Base-by-base conservation (phyloP, 2,797 vertebrate species). In the Prunella strophiata region DNA sequence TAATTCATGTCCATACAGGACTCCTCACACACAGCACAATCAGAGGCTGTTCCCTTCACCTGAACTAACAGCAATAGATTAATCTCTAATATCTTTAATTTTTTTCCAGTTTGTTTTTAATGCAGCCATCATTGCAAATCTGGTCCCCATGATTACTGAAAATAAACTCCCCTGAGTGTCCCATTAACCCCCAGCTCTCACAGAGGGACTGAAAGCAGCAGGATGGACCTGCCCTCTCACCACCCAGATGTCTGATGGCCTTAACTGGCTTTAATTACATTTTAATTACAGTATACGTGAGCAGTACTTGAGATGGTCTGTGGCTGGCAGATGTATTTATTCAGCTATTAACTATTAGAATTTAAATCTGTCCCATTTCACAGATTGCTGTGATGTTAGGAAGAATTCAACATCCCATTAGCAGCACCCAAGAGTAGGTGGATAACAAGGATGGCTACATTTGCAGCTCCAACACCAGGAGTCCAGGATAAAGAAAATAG, bases 311-410 rank as follows among this genome's bases (percentile, higher is more conserved):
- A 66, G 89, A 32, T 30, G 30, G 34, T 67, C 74, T 23, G 3
- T 1, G 10, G 55, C 36, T 32, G 52, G 59, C 77, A 91, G 66
- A 84, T 61, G 15, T 72, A n/a, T 80, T 91, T 91, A 74, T 87
- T 77, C 78, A 67, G 78, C 81, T 85, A 67, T 85, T 91, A 91
- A 87, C 63, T 92, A 63, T 47, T 65, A 87, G 72, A 72, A 83
- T 82, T 80, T 62, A 74, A 77, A 95, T 59, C 66, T 70, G 52
- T 71, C 87, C 66, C 67, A 11, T 55, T 68, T 54, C 75, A 43
- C 38, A 76, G 87, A 55, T 42, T 65, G 74, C 86, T 80, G 61
- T n/a, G 63, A 54, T 25, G 22, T 47, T 71, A 68, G 58, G 65
- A 54, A 70, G 66, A 88, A 52, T 83, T 54, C 74, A 65, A 17